Evolutionary conservation across 1,140 invertebrate genomes (phyloP), one percentile per base, ranked within the genome.

Genomic region (Trypoxylus dichotomus): DNA sequence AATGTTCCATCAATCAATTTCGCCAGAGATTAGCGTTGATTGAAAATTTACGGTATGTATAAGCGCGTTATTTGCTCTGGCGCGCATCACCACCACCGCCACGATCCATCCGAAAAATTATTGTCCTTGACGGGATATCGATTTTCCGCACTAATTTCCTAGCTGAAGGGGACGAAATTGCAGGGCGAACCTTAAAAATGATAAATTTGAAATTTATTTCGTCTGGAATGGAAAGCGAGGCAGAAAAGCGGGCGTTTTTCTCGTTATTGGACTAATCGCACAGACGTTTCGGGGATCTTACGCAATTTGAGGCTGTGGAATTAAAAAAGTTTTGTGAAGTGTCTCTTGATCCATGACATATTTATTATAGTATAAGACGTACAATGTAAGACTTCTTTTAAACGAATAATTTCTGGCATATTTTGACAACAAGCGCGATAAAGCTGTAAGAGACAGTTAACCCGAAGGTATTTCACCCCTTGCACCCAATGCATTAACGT

Each of bases 1-100:
- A 29, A 68, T 29, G 60, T 68, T 29, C 60, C 60, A 68, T 68
- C 60, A 68, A 68, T 68, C 60, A 68, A 68, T 68, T 68, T 68
- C 60, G 60, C 21, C 24, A 27, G 60, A 68, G 60, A 68, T 68
- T 68, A 68, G 60, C 60, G 60, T 29, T 68, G 60, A 68, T 68
- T 68, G 60, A 68, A 68, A 68, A 68, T 68, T 68, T 68, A 68
- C 60, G 60, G 60, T 29, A 54, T 54, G 47, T 54, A 54, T 19
- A 54, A 54, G 47, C 47, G 15, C 47, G 47, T 54, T 54, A 54
- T 54, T 54, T 54, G 47, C 47, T 54, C 47, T 54, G 47, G 47
- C 47, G 47, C 47, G 47, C 47, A 54, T 15, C 47, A 37, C 32
- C 32, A 37, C 32, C 32, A 37, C 32, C 32, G 32, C 32, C 10